Evolutionary conservation across 2,888 invertebrate species (phyloP), one percentile per base, ranked within the genome.

Genomic region (Orthonevra nobilis): DNA sequence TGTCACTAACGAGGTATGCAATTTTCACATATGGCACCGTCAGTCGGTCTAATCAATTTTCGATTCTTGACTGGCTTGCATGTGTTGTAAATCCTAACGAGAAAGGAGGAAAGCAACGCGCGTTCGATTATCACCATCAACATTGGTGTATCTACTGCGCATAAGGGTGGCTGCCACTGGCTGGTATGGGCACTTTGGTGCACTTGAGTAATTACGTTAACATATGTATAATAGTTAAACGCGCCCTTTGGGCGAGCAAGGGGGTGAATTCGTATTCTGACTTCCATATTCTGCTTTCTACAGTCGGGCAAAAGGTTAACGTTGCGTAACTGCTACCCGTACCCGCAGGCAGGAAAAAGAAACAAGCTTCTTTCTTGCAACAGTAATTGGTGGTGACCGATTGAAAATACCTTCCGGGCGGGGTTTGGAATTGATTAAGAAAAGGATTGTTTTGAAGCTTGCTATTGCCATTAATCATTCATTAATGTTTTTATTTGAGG

Each of bases 191-290:
- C 30, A 48, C 56, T 48, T 32, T 38, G 38, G 54, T 52, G 44
- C 63, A 56, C 72, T 72, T 66, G 73, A 81, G 68, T 81, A 68
- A 81, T 81, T 81, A 81, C 74, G 68, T 44, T 74, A 81, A 81
- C 81, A 81, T 81, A 81, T 81, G 81, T 74, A 74, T 48, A 73
- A 73, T 68, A 66, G 72, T 79, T 73, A 79, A 66, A 79, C 64
- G 77, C 77, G 72, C 77, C 77, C 77, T 72, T 38, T 52, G 52
- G 40, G 58, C 64, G 10, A 42, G 20, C 28, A 46, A 58, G 56
- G 32, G 68, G 46, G 68, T 46, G 56, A 36, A 14, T 40, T 26
- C 34, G 23, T 64, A 32, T 44, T n/a, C 12, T 17, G 1, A 34
- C 32, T 38, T 32, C 32, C 4, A 38, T 20, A n/a, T 10, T 12